Evolutionary conservation across 2,888 invertebrate genomes (phyloP).

Genomic region (Steinernema hermaphroditum): DNA sequence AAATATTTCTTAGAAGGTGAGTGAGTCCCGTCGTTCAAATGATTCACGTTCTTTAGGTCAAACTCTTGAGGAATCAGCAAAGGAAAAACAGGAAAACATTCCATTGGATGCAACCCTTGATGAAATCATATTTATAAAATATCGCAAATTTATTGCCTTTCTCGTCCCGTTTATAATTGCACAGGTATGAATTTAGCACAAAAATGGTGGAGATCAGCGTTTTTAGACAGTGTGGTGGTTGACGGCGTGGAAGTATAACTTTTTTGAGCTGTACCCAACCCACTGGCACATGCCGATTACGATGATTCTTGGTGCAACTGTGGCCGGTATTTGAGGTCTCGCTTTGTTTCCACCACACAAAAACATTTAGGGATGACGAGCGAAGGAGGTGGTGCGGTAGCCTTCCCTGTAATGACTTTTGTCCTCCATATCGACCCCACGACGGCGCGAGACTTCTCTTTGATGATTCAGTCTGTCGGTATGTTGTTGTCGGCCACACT

Average conservation of each 20-base stretch:
- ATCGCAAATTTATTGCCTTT: slow-evolving; percentile 55
- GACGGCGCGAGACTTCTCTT: slow-evolving; percentile 58
- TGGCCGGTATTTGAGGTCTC: slow-evolving; percentile 49
- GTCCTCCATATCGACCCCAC: slow-evolving; percentile 56
- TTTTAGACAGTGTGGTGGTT: slow-evolving; percentile 62
- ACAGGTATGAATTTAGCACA: slow-evolving; percentile 40
- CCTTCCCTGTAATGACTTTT: slow-evolving; percentile 64
- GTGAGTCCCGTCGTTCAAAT: not conserved
- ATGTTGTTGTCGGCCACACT: slow-evolving; percentile 32
- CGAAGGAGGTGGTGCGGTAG: slow-evolving; percentile 63
- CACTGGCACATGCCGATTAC: slow-evolving; percentile 66
- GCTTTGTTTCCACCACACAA: no score
- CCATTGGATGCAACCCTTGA: slow-evolving; percentile 46
- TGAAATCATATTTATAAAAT: slow-evolving; percentile 51
- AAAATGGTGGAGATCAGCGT: not conserved
- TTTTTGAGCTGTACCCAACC: slow-evolving; percentile 58
- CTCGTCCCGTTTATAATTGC: slow-evolving; percentile 52
- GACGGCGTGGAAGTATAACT: slow-evolving; percentile 56
- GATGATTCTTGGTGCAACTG: slow-evolving; percentile 65
- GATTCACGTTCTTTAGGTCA: slow-evolving; percentile 46
- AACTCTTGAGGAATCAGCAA: slow-evolving; percentile 46
- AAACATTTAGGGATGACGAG: slow-evolving; percentile 58
- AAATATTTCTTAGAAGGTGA: slow-evolving; percentile 49
- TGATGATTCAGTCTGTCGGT: slow-evolving; percentile 62
- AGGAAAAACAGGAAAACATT: slow-evolving; percentile 30